Base-by-base conservation (phyloP, 2,113 vertebrate species). In the Oryzias curvinotus region DNA sequence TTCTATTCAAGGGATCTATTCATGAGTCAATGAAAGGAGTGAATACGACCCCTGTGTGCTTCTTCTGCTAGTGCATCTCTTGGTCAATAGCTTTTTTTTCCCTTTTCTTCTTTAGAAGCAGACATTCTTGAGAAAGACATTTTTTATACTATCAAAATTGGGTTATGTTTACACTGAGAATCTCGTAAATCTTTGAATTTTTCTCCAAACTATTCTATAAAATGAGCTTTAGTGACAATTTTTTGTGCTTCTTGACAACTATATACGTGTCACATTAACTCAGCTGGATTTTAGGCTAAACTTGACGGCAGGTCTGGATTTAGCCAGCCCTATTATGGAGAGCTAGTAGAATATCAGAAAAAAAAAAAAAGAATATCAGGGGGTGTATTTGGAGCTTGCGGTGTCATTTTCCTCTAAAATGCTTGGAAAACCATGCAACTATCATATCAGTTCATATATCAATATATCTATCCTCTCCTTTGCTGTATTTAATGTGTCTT, bases 1-100 rank as follows among this genome's bases (percentile, higher is more conserved):
- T 52, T 86, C 62, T 75, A 59, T 73, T 78, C 70, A 75, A 53
- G 76, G 80, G 62, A 70, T 77, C 66, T 56, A 65, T 78, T 83
- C 74, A 73, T 1, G 28, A 80, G 61, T 85, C 82, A 74, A 63
- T 81, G 63, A 80, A 70, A 78, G 73, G 67, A 60, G 62, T 72
- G 62, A 71, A 68, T 62, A 67, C 80, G 68, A 65, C 66, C 74
- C 69, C 60, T 76, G 21, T 44, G 53, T 71, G 53, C 63, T 68
- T 68, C 63, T 57, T 71, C 50, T 62, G 58, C 55, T 62, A 14
- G 25, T 46, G 30, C 61, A 62, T 84, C 58, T 75, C 56, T 68
- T 42, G 68, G 64, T 85, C 71, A 75, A 66, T 78, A 68, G 17
- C 65, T 75, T 70, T 60, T 26, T 17, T 71, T 77, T 68, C 7